These are phyloP conservation scores for Drosophila nikananu DNA, from an alignment of 1,140 invertebrate species.

Conservation along the genomic window DNA sequence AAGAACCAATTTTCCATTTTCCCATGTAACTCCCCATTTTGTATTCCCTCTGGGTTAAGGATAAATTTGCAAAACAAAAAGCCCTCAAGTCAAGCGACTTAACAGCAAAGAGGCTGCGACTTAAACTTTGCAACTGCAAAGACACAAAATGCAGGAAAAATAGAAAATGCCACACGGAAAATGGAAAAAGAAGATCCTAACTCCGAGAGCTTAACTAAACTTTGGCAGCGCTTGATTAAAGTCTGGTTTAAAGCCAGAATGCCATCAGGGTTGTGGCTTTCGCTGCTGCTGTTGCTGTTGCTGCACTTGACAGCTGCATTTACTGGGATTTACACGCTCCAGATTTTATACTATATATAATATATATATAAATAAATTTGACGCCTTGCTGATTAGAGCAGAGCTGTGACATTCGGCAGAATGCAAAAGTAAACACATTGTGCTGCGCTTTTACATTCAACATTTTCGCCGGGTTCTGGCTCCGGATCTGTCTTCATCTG, in stretches of 20 bases:
- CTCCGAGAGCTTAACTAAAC: neutral
- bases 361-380: constrained; percentile 1
- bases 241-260: neutral
- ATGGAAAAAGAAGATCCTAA: neutral
- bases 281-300: neutral
- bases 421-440: neutral
- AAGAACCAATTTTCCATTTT: constrained; percentile 1
- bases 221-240: neutral
- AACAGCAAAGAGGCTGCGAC: constrained; percentile 1
- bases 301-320: constrained; percentile 28
- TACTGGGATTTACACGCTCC: neutral
- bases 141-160: neutral
- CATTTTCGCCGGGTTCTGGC: neutral
- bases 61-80: constrained; percentile 13
- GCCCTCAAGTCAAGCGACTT: constrained; percentile 10
- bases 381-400: constrained; percentile 16
- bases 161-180: neutral
- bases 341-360: neutral
- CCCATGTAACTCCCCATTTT: neutral
- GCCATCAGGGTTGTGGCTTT: constrained; percentile 16
- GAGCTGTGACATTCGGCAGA: constrained; percentile 7
- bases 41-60: neutral
- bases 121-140: constrained; percentile 6
- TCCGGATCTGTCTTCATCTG: neutral
- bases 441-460: neutral